Base-by-base conservation (phyloP, 1,140 invertebrate species). In the Bombus cullumanus region DNA sequence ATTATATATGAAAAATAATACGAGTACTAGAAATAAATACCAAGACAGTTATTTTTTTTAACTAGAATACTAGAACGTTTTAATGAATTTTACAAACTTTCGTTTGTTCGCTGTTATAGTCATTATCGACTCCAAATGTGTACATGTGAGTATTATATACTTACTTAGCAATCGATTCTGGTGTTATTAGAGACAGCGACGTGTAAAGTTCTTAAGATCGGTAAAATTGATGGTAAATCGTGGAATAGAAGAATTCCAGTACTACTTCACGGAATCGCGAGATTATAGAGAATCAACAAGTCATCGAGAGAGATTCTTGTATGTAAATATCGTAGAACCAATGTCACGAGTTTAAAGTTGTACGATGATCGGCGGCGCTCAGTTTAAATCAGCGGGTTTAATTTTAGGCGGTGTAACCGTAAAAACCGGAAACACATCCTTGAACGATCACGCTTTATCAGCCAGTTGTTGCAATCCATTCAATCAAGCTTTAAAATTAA, bases 351-450 rank as follows among this genome's bases (percentile, higher is more conserved):
- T 28, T 31, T 34, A 18, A 37, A 31, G 3, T 28, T 66, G 41
- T 12, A 18, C 59, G 53, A 6, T 10, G n/a, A 18, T 10, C 22
- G n/a, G 2, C 22, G 15, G 71, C 71, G 71, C 22, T 12, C n/a
- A 18, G 3, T 82, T 47, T 15, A 25, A 82, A 75, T 64, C 12
- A n/a, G 0, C 3, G 10, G 31, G 41, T 25, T 74, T 41, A 74
- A 72, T 71, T 72, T 81, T 81, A 72, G 79, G 18, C n/a, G 25
- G 37, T 25, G 8, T 9, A 74, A 64, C 10, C n/a, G 71, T 47
- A 66, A 53, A 57, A 85, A 75, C 78, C 80, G 87, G 83, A 89
- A 89, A 68, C 78, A 66, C 57, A 34, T 82, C 72, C 86, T 82
- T 37, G 82, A 72, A 57, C 47, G 43, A 74, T 85, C 62, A 5